phyloP scores from a whole-genome alignment of 92 coral and sea anemone species.

The Palythoa grandis region DNA sequence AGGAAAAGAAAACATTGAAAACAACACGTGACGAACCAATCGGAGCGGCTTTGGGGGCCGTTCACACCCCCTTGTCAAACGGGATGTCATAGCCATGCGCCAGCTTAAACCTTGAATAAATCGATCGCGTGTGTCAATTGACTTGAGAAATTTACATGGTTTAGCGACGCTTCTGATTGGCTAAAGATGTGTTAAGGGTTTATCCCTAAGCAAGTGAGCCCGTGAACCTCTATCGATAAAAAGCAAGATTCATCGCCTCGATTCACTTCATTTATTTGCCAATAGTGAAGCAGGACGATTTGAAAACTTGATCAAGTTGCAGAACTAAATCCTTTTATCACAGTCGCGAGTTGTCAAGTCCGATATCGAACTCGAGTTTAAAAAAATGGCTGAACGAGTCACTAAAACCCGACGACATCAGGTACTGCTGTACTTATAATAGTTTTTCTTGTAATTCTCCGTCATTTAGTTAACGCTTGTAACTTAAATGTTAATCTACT shows the following conservation, averaged over 20 bases:
- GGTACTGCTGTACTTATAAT: background rate
- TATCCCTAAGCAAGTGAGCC: conserved; percentile 50
- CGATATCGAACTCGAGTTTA: background rate
- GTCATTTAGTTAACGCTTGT: background rate
- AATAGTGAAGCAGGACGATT: background rate
- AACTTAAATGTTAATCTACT: background rate
- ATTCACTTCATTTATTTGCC: conserved; percentile 37
- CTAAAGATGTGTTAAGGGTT: conserved; percentile 32
- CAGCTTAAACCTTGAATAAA: conserved; percentile 4
- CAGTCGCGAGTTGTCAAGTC: background rate
- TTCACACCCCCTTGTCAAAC: conserved; percentile 40
- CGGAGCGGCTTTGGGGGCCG: background rate
- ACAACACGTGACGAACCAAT: conserved; percentile 35
- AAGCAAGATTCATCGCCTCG: conserved; percentile 25
- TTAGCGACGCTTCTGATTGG: conserved; percentile 37
- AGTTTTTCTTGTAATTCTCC: background rate
- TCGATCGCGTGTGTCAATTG: conserved; percentile 48
- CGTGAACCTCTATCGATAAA: conserved; percentile 29
- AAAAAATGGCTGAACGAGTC: conserved; percentile 36
- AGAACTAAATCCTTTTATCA: background rate
- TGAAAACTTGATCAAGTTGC: background rate
- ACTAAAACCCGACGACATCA: conserved; percentile 37
- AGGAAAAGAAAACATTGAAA: conserved; percentile 32
- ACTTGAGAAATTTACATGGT: conserved; percentile 31
- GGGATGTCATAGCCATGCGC: conserved; percentile 31